phyloP scores from a whole-genome alignment of 2,888 invertebrate species.

The Pyralis farinalis region DNA sequence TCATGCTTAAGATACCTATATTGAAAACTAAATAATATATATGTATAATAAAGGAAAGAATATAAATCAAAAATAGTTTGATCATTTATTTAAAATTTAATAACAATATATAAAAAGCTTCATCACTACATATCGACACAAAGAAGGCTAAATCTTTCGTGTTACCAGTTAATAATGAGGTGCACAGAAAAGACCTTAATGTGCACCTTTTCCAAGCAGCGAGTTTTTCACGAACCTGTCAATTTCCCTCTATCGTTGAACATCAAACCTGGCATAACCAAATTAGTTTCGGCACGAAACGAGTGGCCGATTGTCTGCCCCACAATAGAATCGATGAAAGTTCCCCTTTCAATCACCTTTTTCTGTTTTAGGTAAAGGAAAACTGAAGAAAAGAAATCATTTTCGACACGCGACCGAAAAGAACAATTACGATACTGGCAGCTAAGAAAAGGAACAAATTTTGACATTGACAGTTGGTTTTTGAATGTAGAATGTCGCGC shows the following conservation, averaged over 20 bases:
- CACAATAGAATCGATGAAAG: slow-evolving; percentile 70
- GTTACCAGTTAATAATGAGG: neutral
- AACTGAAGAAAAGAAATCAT: slow-evolving; percentile 24
- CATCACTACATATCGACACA: too few species aligned
- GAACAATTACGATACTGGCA: slow-evolving; percentile 40
- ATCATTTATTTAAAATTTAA: too few species aligned
- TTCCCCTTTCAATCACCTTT: slow-evolving; percentile 64
- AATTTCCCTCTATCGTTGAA: slow-evolving; percentile 69
- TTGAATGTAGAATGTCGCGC: slow-evolving; percentile 26
- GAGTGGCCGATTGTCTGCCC: slow-evolving; percentile 65
- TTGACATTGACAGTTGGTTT: slow-evolving; percentile 12
- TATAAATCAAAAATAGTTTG: too few species aligned
- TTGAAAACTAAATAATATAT: too few species aligned
- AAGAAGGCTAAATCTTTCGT: neutral
- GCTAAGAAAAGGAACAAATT: slow-evolving; percentile 5
- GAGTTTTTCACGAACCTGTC: slow-evolving; percentile 45
- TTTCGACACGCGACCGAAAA: slow-evolving; percentile 43
- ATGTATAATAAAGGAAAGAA: too few species aligned
- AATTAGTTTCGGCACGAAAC: slow-evolving; percentile 79
- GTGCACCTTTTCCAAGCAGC: slow-evolving; percentile 2
- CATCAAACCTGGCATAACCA: slow-evolving; percentile 59
- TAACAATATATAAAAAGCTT: too few species aligned
- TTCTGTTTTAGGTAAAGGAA: slow-evolving; percentile 62
- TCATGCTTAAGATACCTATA: too few species aligned
- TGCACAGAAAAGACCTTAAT: neutral